Evolutionary conservation across 2,888 invertebrate species (phyloP).

Genomic region (Tetheella fluctuosa): DNA sequence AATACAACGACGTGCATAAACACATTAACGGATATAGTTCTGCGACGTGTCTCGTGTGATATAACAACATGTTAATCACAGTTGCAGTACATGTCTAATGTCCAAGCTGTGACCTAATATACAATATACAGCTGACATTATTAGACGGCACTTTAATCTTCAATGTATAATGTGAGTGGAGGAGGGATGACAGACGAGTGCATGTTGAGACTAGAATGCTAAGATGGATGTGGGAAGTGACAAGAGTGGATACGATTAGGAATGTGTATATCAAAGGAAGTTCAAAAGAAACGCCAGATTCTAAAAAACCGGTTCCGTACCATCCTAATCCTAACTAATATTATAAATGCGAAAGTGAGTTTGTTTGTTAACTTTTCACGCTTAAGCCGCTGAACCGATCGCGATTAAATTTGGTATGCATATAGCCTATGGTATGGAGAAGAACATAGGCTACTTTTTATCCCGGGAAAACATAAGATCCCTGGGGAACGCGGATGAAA

Average conservation of each 20-base stretch:
- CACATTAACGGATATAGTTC: constrained; percentile 14
- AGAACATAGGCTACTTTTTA: too few relatives aligned
- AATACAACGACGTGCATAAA: neutral
- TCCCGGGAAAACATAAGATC: too few relatives aligned
- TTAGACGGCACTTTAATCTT: constrained; percentile 1
- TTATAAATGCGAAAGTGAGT: too few relatives aligned
- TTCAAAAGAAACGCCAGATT: neutral
- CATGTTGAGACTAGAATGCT: neutral
- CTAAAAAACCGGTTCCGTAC: too few relatives aligned
- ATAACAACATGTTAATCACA: constrained; percentile 31
- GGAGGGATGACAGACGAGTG: neutral
- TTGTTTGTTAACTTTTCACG: too few relatives aligned
- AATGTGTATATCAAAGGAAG: neutral
- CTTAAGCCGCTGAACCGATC: too few relatives aligned
- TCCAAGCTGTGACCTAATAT: constrained; percentile 33
- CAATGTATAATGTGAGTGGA: constrained; percentile 17
- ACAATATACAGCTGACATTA: constrained; percentile 26
- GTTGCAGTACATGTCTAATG: constrained; percentile 34
- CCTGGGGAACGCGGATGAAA: too few relatives aligned
- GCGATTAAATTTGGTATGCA: too few relatives aligned
- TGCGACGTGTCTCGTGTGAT: constrained; percentile 35
- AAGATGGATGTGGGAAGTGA: neutral
- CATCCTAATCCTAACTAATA: too few relatives aligned
- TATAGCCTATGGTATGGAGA: too few relatives aligned
- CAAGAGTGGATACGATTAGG: neutral